phyloP scores from a whole-genome alignment of 2,888 invertebrate genomes.

The Zele albiditarsus region DNA sequence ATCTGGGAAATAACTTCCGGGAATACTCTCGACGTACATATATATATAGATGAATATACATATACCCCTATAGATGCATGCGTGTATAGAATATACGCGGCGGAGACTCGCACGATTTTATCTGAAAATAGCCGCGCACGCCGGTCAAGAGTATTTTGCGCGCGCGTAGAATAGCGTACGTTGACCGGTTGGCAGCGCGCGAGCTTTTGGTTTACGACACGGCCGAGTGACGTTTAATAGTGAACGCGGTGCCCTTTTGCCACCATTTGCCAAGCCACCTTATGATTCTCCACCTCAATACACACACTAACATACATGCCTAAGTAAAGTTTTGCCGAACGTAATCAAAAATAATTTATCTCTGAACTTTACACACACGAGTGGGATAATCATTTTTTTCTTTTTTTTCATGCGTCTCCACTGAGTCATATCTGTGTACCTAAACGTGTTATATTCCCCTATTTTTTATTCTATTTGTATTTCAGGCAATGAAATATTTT shows the following conservation, averaged over 20 bases:
- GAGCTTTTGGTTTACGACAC: constrained; percentile 67
- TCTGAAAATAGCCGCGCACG: constrained; percentile 35
- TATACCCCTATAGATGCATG: neutral
- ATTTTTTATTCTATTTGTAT: neutral
- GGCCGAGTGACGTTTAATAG: constrained; percentile 68
- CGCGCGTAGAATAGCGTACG: constrained; percentile 43
- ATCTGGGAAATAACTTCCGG: constrained; percentile 15
- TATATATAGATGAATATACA: neutral
- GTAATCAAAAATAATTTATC: constrained; percentile 46
- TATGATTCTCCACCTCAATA: neutral
- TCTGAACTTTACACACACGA: constrained; percentile 29
- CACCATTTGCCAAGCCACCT: constrained; percentile 35
- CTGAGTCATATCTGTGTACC: too few species aligned
- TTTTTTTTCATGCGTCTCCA: neutral
- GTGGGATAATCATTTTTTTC: constrained; percentile 33
- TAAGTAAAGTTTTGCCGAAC: constrained; percentile 34
- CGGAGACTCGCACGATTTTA: constrained; percentile 10
- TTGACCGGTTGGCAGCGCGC: constrained; percentile 49
- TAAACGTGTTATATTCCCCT: neutral
- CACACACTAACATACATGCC: neutral
- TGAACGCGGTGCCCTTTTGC: constrained; percentile 64
- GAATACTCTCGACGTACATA: constrained; percentile 2
- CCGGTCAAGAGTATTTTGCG: constrained; percentile 21
- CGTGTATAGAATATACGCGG: neutral
- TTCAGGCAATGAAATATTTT: neutral